Evolutionary conservation across 1,140 invertebrate genomes (phyloP), one percentile per base, ranked within the genome.

Genomic region (Papilio machaon): DNA sequence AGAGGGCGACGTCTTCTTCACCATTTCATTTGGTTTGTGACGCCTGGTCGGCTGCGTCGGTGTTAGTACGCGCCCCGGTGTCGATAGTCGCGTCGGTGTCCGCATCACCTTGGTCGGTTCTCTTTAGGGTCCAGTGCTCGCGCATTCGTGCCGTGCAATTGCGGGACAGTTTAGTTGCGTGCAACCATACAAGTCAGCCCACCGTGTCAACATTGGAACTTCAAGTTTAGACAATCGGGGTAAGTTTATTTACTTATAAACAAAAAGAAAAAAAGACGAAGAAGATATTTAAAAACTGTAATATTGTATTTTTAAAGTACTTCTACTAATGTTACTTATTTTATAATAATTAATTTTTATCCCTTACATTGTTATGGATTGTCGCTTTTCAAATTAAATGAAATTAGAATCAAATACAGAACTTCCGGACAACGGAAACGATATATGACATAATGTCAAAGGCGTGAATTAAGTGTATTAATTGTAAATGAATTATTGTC

Each of bases 1-100:
- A 94, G 93, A 91, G 88, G 89, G 91, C 83, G 90, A 90, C 90
- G 90, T 92, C 92, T 92, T 94, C 92, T 92, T 92, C 91, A 94
- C 89, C 88, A 93, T 94, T 94, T 94, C 93, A 94, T 94, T 94
- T 89, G 88, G 93, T 93, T 93, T 91, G 89, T 91, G 90, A 91
- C 91, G 89, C 87, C 85, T 84, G 85, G 86, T 86, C 85, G 91
- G 88, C 80, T 83, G 91, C 86, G 90, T 90, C 81, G 81, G 87
- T 88, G 88, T 91, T 86, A 83, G 82, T 85, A 84, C 86, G 87
- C 89, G 88, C 86, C 83, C 80, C 83, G 86, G 84, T 87, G 83
- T 78, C 81, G 83, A 76, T 77, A 79, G 38, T 79, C 85, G 89
- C 86, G 88, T 83, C 86, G 85, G 87, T 87, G 79, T 85, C 82